phyloP scores from a whole-genome alignment of 2,888 invertebrate species.

The Scaeva pyrastri region DNA sequence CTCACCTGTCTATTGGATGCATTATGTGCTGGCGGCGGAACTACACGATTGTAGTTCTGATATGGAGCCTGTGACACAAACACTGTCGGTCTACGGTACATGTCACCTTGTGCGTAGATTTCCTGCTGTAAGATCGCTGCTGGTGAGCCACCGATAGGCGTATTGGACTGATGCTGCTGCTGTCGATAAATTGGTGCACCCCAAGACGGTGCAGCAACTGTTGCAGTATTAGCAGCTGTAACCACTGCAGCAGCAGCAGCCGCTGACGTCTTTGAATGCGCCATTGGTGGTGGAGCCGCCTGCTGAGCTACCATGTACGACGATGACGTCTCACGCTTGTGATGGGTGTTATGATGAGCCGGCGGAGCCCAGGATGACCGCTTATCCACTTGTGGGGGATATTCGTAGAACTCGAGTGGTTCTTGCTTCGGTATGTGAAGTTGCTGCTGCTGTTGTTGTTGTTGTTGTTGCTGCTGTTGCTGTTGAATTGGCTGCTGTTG shows the following conservation, averaged over 20 bases:
- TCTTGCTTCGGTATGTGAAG: slow-evolving; percentile 84
- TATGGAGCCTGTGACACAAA: slow-evolving; percentile 87
- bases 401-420: slow-evolving; percentile 83
- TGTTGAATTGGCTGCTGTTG: slow-evolving; percentile 47
- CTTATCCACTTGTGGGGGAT: slow-evolving; percentile 81
- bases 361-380: slow-evolving; percentile 85
- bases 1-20: slow-evolving; percentile 84
- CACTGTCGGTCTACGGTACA: slow-evolving; percentile 88
- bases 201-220: slow-evolving; percentile 82
- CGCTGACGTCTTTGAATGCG: slow-evolving; percentile 83
- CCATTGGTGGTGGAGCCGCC: slow-evolving; percentile 82
- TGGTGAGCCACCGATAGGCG: slow-evolving; percentile 84
- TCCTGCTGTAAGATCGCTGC: slow-evolving; percentile 83
- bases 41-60: slow-evolving; percentile 83
- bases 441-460: slow-evolving; percentile 76
- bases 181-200: slow-evolving; percentile 83
- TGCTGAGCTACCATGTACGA: slow-evolving; percentile 77
- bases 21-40: slow-evolving; percentile 84
- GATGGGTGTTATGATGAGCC: slow-evolving; percentile 83
- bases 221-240: slow-evolving; percentile 80
- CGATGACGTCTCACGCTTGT: slow-evolving; percentile 83
- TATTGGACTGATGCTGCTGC: slow-evolving; percentile 85
- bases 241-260: slow-evolving; percentile 80
- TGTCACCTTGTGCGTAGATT: slow-evolving; percentile 84
- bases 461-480: slow-evolving; percentile 81